These are phyloP conservation scores for Diuraphis noxia DNA, from an alignment of 1,140 invertebrate genomes.

Conservation along the genomic window DNA sequence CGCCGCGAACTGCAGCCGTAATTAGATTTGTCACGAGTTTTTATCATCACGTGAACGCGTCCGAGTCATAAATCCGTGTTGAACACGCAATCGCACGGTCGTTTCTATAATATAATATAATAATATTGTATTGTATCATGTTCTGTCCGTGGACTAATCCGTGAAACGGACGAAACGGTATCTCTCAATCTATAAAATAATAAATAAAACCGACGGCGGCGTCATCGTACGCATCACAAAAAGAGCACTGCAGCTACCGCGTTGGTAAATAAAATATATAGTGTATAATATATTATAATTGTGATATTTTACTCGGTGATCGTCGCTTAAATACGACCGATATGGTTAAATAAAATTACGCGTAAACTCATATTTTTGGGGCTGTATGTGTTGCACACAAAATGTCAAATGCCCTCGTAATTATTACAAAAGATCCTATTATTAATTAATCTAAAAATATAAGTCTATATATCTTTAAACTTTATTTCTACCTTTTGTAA, in stretches of 20 bases:
- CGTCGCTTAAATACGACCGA: too few relatives aligned
- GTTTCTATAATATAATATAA: not conserved
- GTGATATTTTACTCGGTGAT: too few relatives aligned
- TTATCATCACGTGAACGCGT: constrained; percentile 47
- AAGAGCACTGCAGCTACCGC: not conserved
- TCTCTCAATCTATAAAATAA: constrained; percentile 25
- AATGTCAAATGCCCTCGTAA: too few relatives aligned
- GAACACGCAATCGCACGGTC: constrained; percentile 30
- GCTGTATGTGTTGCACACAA: too few relatives aligned
- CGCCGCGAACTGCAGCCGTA: not conserved
- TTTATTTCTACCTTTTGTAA: too few relatives aligned
- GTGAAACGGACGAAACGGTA: constrained; percentile 34
- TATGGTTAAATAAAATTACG: too few relatives aligned
- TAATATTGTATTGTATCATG: not conserved
- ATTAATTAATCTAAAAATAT: too few relatives aligned
- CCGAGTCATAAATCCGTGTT: constrained; percentile 42
- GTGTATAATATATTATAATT: too few relatives aligned
- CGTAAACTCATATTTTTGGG: too few relatives aligned
- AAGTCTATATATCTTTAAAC: too few relatives aligned
- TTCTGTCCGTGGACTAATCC: not conserved
- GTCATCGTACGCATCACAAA: not conserved
- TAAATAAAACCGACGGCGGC: not conserved
- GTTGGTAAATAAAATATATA: not conserved
- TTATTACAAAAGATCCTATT: too few relatives aligned
- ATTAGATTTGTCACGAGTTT: constrained; percentile 45